Conservation (phyloP, 2,888 invertebrate genomes). For the Gnatocerus cornutus region DNA sequence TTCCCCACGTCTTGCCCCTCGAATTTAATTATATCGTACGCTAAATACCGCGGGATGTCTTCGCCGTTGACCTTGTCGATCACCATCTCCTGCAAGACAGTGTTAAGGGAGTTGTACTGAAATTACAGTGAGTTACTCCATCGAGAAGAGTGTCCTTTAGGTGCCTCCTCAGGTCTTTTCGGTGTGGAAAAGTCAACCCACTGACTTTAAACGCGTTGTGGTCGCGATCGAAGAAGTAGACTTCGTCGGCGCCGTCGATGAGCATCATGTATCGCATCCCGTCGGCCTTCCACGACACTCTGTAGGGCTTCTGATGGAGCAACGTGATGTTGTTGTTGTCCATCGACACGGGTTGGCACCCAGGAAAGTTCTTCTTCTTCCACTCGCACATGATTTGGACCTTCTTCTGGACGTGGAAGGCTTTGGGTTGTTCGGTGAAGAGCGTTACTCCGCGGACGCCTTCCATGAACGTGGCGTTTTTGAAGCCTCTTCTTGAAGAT, state of each 20-base stretch:
- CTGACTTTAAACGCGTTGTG: slow-evolving; percentile 91
- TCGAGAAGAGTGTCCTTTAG: slow-evolving; percentile 90
- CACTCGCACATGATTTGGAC: slow-evolving; percentile 88
- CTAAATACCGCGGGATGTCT: slow-evolving; percentile 90
- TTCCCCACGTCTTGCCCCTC: slow-evolving; percentile 86
- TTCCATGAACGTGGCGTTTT: slow-evolving; percentile 87
- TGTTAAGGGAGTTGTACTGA: not conserved
- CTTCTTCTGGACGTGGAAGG: slow-evolving; percentile 79
- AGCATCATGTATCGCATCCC: slow-evolving; percentile 98
- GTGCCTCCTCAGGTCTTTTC: slow-evolving; percentile 81
- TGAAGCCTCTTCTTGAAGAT: slow-evolving; percentile 59
- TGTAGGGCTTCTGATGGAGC: slow-evolving; percentile 87
- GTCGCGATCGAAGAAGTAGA: slow-evolving; percentile 97
- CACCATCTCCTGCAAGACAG: slow-evolving; percentile 90
- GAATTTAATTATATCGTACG: slow-evolving; percentile 94
- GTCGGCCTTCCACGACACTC: slow-evolving; percentile 99
- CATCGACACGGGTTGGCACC: slow-evolving; percentile 98
- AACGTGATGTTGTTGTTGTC: slow-evolving; percentile 84
- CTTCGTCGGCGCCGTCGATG: slow-evolving; percentile 87
- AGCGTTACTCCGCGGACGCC: slow-evolving; percentile 87
- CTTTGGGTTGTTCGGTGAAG: slow-evolving; percentile 77
- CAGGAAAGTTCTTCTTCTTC: slow-evolving; percentile 90
- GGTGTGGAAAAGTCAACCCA: slow-evolving; percentile 85
- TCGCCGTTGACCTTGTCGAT: slow-evolving; percentile 87
- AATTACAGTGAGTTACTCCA: slow-evolving; percentile 79